Evolutionary conservation across 2,797 vertebrate species (phyloP).

Genomic region (Tinamus major): DNA sequence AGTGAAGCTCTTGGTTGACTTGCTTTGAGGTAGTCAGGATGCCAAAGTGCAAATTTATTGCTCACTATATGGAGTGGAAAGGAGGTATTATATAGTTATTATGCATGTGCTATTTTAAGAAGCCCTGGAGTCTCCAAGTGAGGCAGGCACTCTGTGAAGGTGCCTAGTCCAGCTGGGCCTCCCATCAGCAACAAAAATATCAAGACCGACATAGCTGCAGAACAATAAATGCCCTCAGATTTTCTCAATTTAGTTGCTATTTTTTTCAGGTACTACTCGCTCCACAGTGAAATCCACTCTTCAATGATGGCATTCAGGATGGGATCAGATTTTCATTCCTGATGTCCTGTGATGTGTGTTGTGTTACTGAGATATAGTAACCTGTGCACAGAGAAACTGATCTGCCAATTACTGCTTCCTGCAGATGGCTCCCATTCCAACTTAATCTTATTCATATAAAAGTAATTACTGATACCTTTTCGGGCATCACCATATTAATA

Average conservation of each 20-base stretch:
- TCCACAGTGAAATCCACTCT: background rate
- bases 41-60: background rate
- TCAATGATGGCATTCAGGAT: background rate
- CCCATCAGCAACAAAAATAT: background rate
- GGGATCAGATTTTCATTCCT: background rate
- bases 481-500: constrained; percentile 22
- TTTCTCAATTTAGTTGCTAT: background rate
- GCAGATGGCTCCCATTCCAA: constrained; percentile 29
- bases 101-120: background rate
- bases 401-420: constrained; percentile 18
- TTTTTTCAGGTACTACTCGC: background rate
- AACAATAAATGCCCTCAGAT: background rate
- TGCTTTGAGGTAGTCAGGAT: background rate
- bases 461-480: constrained; percentile 39
- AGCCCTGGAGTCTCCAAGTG: background rate
- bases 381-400: background rate
- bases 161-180: background rate
- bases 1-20: background rate
- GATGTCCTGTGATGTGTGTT: background rate
- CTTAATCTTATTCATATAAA: constrained; percentile 28
- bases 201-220: background rate
- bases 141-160: background rate
- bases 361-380: background rate
- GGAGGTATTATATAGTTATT: background rate
- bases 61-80: background rate